A percentile compares a stretch with the other conserved stretches of the same genome.
phyloP scores from a whole-genome alignment of 2,888 invertebrate genomes.

The Tachina grossa region DNA sequence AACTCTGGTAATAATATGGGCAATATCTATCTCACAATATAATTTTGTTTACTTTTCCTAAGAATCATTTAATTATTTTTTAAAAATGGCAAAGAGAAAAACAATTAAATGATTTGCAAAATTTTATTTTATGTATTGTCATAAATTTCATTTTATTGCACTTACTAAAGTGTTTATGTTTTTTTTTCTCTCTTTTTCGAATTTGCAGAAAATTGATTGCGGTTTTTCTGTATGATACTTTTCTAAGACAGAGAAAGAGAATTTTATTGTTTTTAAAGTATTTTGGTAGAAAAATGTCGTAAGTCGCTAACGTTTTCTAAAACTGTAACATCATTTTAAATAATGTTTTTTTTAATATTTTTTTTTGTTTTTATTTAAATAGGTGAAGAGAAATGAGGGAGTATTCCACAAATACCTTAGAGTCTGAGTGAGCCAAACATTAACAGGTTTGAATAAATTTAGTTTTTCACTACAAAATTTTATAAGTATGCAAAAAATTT shows the following conservation, averaged over 20 bases:
- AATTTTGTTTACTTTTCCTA: constrained; percentile 54
- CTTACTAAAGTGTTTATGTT: constrained; percentile 64
- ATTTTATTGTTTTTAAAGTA: constrained; percentile 59
- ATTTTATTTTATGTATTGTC: constrained; percentile 29
- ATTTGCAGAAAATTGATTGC: constrained; percentile 67
- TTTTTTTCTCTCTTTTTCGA: constrained; percentile 65
- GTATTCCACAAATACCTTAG: neutral
- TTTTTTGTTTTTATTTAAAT: constrained; percentile 35
- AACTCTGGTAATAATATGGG: constrained; percentile 72
- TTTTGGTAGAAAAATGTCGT: constrained; percentile 64
- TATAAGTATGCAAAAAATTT: neutral
- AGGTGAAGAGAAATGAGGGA: constrained; percentile 49
- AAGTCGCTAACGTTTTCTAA: constrained; percentile 64
- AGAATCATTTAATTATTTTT: constrained; percentile 62
- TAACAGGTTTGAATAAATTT: constrained; percentile 52
- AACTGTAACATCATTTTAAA: constrained; percentile 26
- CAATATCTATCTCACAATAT: constrained; percentile 56
- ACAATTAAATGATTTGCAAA: constrained; percentile 59
- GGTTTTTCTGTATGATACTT: constrained; percentile 51
- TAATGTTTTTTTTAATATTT: constrained; percentile 37
- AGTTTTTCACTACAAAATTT: neutral
- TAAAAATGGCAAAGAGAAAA: neutral
- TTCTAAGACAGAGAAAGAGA: constrained; percentile 36
- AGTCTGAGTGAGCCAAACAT: neutral
- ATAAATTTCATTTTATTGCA: constrained; percentile 34